Evolutionary conservation across 1,140 invertebrate species (phyloP).

Genomic region (Ectropis grisescens): DNA sequence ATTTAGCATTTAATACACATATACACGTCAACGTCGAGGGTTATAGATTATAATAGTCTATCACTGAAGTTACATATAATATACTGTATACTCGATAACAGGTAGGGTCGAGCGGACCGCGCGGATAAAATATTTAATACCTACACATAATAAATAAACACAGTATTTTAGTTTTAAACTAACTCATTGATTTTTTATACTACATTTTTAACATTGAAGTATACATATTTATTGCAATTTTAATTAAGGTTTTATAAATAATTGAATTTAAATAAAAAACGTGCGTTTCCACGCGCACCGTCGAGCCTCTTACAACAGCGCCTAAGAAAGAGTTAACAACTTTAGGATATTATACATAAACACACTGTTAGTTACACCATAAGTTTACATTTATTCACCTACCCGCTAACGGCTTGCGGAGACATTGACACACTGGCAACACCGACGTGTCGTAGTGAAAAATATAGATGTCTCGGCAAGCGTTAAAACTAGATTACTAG

Average conservation of each 20-base stretch:
- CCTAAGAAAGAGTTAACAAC: constrained; percentile 68
- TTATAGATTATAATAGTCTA: constrained; percentile 47
- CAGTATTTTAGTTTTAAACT: no score
- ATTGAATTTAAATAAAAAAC: no score
- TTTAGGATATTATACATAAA: constrained; percentile 56
- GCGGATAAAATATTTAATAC: constrained; percentile 12
- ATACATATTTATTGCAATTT: no score
- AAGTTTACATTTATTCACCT: constrained; percentile 39
- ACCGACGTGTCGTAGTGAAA: constrained; percentile 2
- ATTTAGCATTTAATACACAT: constrained; percentile 59
- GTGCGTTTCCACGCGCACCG: constrained; percentile 32
- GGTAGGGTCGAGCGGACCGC: constrained; percentile 31
- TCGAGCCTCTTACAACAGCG: constrained; percentile 51
- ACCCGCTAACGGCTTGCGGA: constrained; percentile 31
- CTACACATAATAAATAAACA: constrained; percentile 5
- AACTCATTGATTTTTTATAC: no score
- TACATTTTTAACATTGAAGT: no score
- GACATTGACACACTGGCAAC: constrained; percentile 16
- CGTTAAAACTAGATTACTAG: constrained; percentile 20
- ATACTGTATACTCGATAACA: constrained; percentile 50
- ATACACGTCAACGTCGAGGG: constrained; percentile 50
- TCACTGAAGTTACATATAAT: constrained; percentile 43
- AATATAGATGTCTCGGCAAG: constrained; percentile 29
- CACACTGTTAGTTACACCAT: constrained; percentile 34
- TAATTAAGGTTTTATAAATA: no score